phyloP scores from a whole-genome alignment of 1,140 invertebrate species.

The Drosophila bocki region DNA sequence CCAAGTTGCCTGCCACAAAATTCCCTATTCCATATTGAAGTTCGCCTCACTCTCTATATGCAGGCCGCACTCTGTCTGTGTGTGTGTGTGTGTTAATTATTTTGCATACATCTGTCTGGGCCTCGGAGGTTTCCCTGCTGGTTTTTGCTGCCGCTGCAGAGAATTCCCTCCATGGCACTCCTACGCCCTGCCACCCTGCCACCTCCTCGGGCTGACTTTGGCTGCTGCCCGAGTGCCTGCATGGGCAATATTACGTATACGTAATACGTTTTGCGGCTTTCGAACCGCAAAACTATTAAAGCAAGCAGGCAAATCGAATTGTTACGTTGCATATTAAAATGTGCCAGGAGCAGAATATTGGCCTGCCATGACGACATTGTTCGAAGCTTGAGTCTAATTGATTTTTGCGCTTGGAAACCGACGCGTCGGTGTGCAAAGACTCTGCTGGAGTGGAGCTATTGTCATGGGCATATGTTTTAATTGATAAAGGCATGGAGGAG shows the following conservation, averaged over 20 bases:
- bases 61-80: constrained; percentile 30
- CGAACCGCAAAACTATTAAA: constrained; percentile 79
- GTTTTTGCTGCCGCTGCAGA: constrained; percentile 26
- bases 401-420: constrained; percentile 26
- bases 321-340: constrained; percentile 67
- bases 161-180: constrained; percentile 5
- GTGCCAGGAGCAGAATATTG: constrained; percentile 40
- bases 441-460: not conserved
- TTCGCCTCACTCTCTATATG: constrained; percentile 1
- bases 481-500: constrained; percentile 1
- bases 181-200: not conserved
- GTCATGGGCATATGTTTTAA: constrained; percentile 7
- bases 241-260: constrained; percentile 72
- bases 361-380: constrained; percentile 18
- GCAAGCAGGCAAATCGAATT: constrained; percentile 78
- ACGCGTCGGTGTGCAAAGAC: constrained; percentile 11
- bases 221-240: constrained; percentile 46
- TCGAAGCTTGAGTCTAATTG: constrained; percentile 25
- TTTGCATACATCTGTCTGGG: constrained; percentile 68
- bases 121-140: constrained; percentile 23
- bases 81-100: constrained; percentile 73
- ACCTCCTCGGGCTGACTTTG: constrained; percentile 31
- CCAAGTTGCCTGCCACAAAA: constrained; percentile 39
- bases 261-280: constrained; percentile 79
- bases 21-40: constrained; percentile 22